A percentile compares a stretch with the other conserved stretches of the same genome.
These are phyloP conservation scores for Camelus dromedarius DNA, from an alignment of 2,113 vertebrate species.

Conservation along the genomic window DNA sequence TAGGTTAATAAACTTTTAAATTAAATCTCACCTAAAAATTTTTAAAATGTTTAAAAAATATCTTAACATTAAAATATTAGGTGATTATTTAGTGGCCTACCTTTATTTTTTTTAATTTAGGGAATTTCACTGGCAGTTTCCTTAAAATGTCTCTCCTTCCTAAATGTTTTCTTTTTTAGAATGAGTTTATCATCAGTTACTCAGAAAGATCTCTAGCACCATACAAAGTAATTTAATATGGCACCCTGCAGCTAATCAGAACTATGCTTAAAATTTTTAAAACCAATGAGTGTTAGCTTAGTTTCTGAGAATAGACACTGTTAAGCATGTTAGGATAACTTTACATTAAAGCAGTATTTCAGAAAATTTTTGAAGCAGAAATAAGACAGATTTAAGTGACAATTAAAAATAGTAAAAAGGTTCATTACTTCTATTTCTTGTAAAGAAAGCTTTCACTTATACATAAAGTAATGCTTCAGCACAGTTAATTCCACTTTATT, in stretches of 20 bases:
- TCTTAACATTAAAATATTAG: background rate
- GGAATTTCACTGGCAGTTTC: background rate
- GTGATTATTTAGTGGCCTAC: background rate
- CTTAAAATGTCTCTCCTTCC: background rate
- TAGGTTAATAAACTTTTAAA: slow-evolving; percentile 16
- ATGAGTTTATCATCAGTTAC: background rate
- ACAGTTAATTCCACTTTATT: background rate
- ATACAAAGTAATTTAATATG: slow-evolving; percentile 19
- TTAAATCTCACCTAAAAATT: background rate
- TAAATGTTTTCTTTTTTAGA: background rate
- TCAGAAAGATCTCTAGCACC: background rate
- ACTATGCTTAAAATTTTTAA: background rate
- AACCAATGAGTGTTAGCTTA: background rate
- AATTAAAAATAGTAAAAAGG: background rate
- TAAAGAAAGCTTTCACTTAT: background rate
- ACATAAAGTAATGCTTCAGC: background rate
- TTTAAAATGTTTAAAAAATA: background rate
- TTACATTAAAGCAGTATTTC: background rate
- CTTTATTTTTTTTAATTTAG: background rate
- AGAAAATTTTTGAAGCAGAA: slow-evolving; percentile 23
- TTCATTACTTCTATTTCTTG: background rate
- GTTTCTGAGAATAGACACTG: background rate
- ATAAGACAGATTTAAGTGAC: background rate
- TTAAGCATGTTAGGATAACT: background rate
- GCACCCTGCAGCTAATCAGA: background rate